phyloP scores from a whole-genome alignment of 2,888 invertebrate genomes.

The Drosophila rubida region DNA sequence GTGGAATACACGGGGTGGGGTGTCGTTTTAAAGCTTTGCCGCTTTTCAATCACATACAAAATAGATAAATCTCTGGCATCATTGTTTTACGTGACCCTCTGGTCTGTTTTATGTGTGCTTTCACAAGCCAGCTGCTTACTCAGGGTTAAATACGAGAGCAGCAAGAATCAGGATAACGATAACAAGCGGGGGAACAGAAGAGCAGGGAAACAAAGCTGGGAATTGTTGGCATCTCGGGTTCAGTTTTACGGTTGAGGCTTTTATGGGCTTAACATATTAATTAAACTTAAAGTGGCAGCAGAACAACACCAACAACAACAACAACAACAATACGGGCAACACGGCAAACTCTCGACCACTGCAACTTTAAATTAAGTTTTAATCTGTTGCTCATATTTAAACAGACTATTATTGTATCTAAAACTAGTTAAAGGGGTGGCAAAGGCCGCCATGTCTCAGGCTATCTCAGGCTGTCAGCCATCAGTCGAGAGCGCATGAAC shows the following conservation, averaged over 20 bases:
- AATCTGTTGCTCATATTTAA: conserved; percentile 77
- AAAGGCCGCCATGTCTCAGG: not conserved
- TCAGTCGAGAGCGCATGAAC: conserved; percentile 25
- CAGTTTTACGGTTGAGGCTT: conserved; percentile 47
- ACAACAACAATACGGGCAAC: conserved; percentile 34
- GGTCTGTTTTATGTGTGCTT: conserved; percentile 17
- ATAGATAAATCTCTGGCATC: conserved; percentile 18
- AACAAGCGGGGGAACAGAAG: conserved; percentile 16
- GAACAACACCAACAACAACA: conserved; percentile 39
- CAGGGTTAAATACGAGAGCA: conserved; percentile 27
- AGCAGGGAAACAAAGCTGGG: conserved; percentile 4
- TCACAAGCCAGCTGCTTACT: conserved; percentile 34
- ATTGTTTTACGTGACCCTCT: conserved; percentile 32
- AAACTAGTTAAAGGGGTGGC: not conserved
- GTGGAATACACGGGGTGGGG: conserved; percentile 5
- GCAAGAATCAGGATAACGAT: conserved; percentile 28
- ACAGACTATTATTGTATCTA: conserved; percentile 34
- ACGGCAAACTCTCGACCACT: conserved; percentile 40
- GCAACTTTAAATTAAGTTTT: conserved; percentile 77
- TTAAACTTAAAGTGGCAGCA: conserved; percentile 70
- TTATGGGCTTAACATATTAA: conserved; percentile 75
- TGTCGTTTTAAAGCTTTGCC: conserved; percentile 34
- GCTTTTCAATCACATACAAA: conserved; percentile 29
- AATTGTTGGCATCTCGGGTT: conserved; percentile 36
- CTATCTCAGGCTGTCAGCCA: conserved; percentile 18